Evolutionary conservation across 2,888 invertebrate species (phyloP), one percentile per base, ranked within the genome.

Genomic region (Campoletis raptor): DNA sequence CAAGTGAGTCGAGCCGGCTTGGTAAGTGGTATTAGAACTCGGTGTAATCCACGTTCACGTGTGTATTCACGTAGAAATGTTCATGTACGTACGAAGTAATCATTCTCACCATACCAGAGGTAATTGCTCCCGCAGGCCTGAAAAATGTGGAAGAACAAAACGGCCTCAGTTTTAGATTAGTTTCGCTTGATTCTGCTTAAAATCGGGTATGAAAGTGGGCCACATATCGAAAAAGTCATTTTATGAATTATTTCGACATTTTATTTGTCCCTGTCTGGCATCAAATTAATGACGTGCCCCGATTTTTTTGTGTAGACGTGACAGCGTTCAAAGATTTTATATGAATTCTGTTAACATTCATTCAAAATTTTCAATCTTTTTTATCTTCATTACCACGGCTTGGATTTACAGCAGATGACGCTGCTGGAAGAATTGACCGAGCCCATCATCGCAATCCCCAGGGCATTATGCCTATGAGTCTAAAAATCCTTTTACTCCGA

Each of bases 391-490:
- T n/a, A 67, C 12, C 15, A 5, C 10, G 5, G 30, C 30, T 15
- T 10, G 61, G 30, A 61, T 30, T 24, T 30, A n/a, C 6, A 66
- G 2, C 21, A 24, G n/a, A 18, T 52, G 40, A 57, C 7, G 30
- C 6, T 67, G 48, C 54, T 45, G 66, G 64, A 45, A 37, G 24
- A 54, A 82, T 70, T 52, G 77, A 81, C 24, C 69, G 24, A 64
- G 70, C 79, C 74, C 76, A 83, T 83, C 79, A 70, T 69, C 76
- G 76, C 76, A 76, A 82, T 85, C 79, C 72, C 76, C n/a, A 15
- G 48, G 66, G 80, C 57, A 72, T 80, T 79, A 79, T 70, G 79
- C 70, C 70, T 57, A 66, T 76, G 78, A 61, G 67, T 64, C 72
- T 77, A 54, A 48, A 86, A 57, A 83, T 42, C 80, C 83, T 80